phyloP scores from a whole-genome alignment of 2,113 vertebrate species.

The Sebastes schlegelii region DNA sequence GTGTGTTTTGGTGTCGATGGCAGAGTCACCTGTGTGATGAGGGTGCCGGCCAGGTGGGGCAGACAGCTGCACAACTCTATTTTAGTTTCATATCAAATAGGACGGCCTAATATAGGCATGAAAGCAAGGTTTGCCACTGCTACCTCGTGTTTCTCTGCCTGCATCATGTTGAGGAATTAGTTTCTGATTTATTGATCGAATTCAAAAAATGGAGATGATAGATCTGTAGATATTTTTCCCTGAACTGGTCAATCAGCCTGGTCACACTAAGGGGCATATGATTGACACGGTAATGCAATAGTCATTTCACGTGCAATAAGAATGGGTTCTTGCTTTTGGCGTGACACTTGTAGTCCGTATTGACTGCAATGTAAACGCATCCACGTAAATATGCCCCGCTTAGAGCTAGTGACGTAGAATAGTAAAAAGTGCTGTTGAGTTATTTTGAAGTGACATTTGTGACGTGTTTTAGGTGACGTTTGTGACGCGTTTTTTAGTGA shows the following conservation, averaged over 20 bases:
- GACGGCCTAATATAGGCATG: constrained; percentile 60
- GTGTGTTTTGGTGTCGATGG: constrained; percentile 46
- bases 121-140: constrained; percentile 3
- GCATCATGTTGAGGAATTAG: constrained; percentile 4
- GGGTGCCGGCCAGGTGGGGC: constrained; percentile 61
- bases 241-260: background rate
- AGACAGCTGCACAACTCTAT: constrained; percentile 75
- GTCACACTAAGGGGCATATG: too few species aligned
- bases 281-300: too few species aligned
- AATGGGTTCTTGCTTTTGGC: too few species aligned
- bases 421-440: too few species aligned
- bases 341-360: too few species aligned
- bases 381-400: too few species aligned
- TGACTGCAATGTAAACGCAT: too few species aligned
- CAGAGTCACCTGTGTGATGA: constrained; percentile 72
- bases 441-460: too few species aligned
- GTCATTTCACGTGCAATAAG: too few species aligned
- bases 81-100: constrained; percentile 71
- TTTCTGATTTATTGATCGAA: background rate
- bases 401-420: too few species aligned
- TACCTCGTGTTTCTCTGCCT: constrained; percentile 6
- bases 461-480: too few species aligned
- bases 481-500: too few species aligned
- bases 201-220: background rate
- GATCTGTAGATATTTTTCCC: background rate